Evolutionary conservation across 2,797 vertebrate species (phyloP), one percentile per base, ranked within the genome.

Genomic region (Tenualosa ilisha): DNA sequence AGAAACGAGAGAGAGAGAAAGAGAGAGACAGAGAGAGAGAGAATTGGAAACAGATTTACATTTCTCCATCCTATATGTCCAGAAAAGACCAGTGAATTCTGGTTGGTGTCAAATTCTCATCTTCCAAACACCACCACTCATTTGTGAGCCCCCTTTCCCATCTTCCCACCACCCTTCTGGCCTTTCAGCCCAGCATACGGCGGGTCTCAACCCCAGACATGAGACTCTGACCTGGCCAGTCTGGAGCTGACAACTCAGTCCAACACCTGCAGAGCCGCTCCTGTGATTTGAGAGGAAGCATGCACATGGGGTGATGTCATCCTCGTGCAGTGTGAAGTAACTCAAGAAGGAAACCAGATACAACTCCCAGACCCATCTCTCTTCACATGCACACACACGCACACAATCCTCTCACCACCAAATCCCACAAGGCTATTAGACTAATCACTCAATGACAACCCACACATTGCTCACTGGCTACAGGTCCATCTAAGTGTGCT

Each of bases 301-400:
- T 46, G 72, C 72, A 53, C 20, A 51, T 51, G 50, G 54, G 9
- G 54, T 86, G 65, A 85, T 81, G 72, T 83, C 85, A 88, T 84
- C 20, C 82, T 22, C n/a, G 26, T 13, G 1, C 56, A 46, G 31
- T 37, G 56, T 50, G 72, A 81, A 85, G 59, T 43, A 88, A 81
- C 75, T 54, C 54, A 15, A 79, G 72, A 79, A 65, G 43, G 51
- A 50, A 46, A 75, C 11, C 17, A 83, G 43, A 83, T 75, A 61
- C 68, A 8, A 84, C 83, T 86, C 46, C 49, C 81, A 61, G 83
- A 75, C 59, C 65, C n/a, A 9, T 40, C 65, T 56, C 72, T 37
- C 17, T 17, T 20, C 15, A 13, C 63, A 5, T 26, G 13, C 65
- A 72, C 31, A 17, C 65, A 37, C 65, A 72, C 65, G 37, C 65